phyloP scores from a whole-genome alignment of 2,888 invertebrate genomes.

The Celastrina argiolus region DNA sequence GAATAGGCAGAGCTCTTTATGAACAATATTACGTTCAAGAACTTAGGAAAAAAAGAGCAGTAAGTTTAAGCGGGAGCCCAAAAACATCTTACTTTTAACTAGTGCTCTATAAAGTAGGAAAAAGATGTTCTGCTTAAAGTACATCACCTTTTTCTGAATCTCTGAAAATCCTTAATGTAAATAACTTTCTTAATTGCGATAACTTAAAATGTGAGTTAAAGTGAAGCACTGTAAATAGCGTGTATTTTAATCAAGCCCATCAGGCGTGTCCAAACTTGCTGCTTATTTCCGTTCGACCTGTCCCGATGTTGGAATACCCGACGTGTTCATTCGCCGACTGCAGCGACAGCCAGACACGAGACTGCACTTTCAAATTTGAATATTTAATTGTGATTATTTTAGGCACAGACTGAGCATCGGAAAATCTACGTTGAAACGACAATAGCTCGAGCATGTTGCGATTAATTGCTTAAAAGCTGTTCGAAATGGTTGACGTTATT shows the following conservation, averaged over 20 bases:
- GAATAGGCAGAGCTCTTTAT: too few relatives aligned
- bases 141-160: too few relatives aligned
- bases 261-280: constrained; percentile 71
- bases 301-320: constrained; percentile 65
- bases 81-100: too few relatives aligned
- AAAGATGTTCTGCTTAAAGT: too few relatives aligned
- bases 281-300: constrained; percentile 75
- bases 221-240: constrained; percentile 39
- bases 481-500: too few relatives aligned
- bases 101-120: too few relatives aligned
- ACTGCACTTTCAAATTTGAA: constrained; percentile 71
- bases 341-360: constrained; percentile 66
- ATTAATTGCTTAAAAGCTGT: background rate
- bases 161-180: too few relatives aligned
- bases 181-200: too few relatives aligned
- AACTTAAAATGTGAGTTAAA: too few relatives aligned
- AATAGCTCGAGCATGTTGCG: background rate
- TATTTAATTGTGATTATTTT: constrained; percentile 60
- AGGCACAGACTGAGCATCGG: background rate
- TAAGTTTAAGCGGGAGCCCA: too few relatives aligned
- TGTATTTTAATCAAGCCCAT: constrained; percentile 71
- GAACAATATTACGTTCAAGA: too few relatives aligned
- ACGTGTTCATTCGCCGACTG: constrained; percentile 68
- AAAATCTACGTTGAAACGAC: background rate
- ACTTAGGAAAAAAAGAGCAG: too few relatives aligned